Conservation (phyloP, 2,797 vertebrate species). For the Arctocebus calabarensis region DNA sequence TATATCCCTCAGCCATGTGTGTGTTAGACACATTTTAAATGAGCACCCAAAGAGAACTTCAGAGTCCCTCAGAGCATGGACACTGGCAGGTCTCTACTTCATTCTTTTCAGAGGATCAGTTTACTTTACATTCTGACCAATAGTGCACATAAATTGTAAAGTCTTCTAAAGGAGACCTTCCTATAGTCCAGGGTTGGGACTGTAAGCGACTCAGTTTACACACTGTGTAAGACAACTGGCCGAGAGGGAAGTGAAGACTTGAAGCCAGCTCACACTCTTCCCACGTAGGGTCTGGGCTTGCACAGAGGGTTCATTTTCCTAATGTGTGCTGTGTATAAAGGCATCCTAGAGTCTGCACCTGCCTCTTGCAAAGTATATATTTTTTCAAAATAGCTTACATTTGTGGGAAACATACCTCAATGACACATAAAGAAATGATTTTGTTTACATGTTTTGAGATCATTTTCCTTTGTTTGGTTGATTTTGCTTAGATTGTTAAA, state of each 20-base stretch:
- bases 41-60: not conserved
- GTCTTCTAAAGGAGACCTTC: not conserved
- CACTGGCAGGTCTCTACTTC: not conserved
- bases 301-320: not conserved
- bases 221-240: not conserved
- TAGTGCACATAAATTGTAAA: not conserved
- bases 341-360: not conserved
- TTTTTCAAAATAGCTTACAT: constrained; percentile 22
- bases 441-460: not conserved
- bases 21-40: constrained; percentile 17
- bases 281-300: not conserved
- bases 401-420: not conserved
- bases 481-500: not conserved
- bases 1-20: not conserved
- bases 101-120: not conserved
- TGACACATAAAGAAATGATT: not conserved
- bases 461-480: not conserved
- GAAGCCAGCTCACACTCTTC: not conserved
- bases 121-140: not conserved
- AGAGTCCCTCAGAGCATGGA: not conserved
- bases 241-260: not conserved
- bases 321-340: not conserved
- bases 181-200: not conserved
- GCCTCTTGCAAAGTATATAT: not conserved
- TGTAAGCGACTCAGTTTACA: not conserved